Evolutionary conservation across 2,113 vertebrate genomes (phyloP).

Genomic region (Corythoichthys haematopterus): DNA sequence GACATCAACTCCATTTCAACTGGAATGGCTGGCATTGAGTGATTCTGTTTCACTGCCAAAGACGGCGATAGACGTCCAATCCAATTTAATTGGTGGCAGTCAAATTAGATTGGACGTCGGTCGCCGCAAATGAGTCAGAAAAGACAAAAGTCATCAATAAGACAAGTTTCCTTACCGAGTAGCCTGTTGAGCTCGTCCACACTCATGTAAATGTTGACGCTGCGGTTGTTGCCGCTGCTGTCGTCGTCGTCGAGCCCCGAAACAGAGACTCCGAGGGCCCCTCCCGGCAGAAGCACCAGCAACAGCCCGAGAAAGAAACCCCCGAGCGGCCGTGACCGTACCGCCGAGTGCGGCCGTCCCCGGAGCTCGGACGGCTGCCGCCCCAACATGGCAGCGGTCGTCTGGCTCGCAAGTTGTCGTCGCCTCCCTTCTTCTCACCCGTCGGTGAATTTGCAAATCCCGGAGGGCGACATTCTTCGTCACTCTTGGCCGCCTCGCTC

Average conservation of each 20-base stretch:
- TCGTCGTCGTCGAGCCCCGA: conserved; percentile 44
- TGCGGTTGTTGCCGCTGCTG: conserved; percentile 42
- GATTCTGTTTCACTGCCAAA: no score
- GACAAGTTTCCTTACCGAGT: conserved; percentile 60
- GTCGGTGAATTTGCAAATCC: conserved; percentile 62
- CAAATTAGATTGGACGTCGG: neutral
- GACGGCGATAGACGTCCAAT: no score
- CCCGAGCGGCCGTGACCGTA: conserved; percentile 57
- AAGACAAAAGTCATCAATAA: neutral
- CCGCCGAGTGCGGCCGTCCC: conserved; percentile 56
- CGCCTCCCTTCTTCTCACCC: conserved; percentile 59
- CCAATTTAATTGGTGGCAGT: neutral
- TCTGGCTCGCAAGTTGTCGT: conserved; percentile 44
- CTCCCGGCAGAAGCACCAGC: conserved; percentile 67
- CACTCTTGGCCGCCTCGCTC: conserved; percentile 18
- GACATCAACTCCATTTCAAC: no score
- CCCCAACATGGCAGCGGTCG: conserved; percentile 59
- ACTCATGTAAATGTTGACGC: conserved; percentile 77
- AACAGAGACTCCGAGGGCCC: conserved; percentile 55
- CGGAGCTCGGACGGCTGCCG: conserved; percentile 45
- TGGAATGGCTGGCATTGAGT: no score
- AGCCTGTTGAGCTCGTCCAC: conserved; percentile 78
- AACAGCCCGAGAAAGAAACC: conserved; percentile 69
- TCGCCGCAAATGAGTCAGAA: no score
- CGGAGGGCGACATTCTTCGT: conserved; percentile 66